Percentiles rank a stretch among this genome's conserved stretches.
These are phyloP conservation scores for Pavo muticus DNA, from an alignment of 2,113 vertebrate genomes.

Conservation along the genomic window DNA sequence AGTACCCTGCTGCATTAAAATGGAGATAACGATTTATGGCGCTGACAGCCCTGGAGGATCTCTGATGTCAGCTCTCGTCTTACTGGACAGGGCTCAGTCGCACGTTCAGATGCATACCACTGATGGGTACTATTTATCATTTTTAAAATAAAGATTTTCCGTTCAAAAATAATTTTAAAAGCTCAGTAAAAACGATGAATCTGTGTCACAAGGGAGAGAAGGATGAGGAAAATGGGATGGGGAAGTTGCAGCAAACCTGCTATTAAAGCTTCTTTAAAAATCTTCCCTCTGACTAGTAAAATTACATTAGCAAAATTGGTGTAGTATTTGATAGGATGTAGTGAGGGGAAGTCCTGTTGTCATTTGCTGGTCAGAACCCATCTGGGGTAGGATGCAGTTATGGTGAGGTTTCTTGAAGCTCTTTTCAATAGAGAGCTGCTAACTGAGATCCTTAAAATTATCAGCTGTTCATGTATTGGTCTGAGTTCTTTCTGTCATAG, in stretches of 20 bases:
- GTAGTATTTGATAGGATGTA: background rate
- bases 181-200: background rate
- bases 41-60: background rate
- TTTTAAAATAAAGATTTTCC: background rate
- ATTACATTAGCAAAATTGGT: background rate
- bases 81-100: background rate
- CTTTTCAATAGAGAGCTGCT: background rate
- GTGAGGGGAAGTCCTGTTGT: background rate
- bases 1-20: background rate
- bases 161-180: background rate
- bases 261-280: background rate
- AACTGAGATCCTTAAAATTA: fast-evolving
- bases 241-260: background rate
- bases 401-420: background rate
- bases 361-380: background rate
- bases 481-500: background rate
- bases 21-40: background rate
- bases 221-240: background rate
- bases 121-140: background rate
- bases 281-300: background rate
- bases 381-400: background rate
- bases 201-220: background rate
- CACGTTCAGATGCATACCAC: background rate
- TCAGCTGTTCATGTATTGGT: background rate
- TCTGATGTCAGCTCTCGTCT: background rate